Conservation (phyloP, 2,888 invertebrate genomes). For the Cosmopolites sordidus region DNA sequence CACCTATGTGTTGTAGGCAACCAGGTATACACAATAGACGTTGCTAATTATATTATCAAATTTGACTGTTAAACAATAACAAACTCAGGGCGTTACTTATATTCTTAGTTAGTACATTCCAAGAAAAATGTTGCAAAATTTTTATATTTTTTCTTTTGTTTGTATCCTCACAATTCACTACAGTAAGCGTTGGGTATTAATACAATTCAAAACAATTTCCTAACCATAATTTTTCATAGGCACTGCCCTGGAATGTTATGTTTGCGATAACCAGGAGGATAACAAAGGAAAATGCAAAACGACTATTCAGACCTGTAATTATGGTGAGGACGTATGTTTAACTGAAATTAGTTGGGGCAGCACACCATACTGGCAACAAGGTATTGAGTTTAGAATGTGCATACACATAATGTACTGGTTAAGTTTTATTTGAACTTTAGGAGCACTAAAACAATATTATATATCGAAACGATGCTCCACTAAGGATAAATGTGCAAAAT, state of each 20-base stretch:
- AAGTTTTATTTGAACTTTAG: constrained; percentile 7
- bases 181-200: too few relatives aligned
- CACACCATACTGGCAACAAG: constrained; percentile 93
- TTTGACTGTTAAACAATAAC: too few relatives aligned
- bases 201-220: background rate
- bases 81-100: too few relatives aligned
- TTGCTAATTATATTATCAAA: too few relatives aligned
- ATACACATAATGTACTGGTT: background rate
- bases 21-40: too few relatives aligned
- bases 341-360: constrained; percentile 93
- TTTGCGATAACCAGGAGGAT: constrained; percentile 87
- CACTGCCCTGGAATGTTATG: constrained; percentile 84
- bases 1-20: too few relatives aligned
- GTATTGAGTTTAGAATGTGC: constrained; percentile 10
- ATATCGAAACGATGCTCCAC: constrained; percentile 87
- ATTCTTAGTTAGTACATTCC: too few relatives aligned
- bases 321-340: constrained; percentile 79
- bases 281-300: constrained; percentile 90
- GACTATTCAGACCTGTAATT: constrained; percentile 86
- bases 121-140: too few relatives aligned
- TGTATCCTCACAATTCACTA: too few relatives aligned
- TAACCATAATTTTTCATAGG: constrained; percentile 44
- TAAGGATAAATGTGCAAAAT: constrained; percentile 70
- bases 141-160: too few relatives aligned
- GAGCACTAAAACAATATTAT: constrained; percentile 88